A percentile compares a stretch with the other conserved stretches of the same genome.
These are phyloP conservation scores for Syngnathus acus DNA, from an alignment of 2,797 vertebrate genomes.

Conservation along the genomic window DNA sequence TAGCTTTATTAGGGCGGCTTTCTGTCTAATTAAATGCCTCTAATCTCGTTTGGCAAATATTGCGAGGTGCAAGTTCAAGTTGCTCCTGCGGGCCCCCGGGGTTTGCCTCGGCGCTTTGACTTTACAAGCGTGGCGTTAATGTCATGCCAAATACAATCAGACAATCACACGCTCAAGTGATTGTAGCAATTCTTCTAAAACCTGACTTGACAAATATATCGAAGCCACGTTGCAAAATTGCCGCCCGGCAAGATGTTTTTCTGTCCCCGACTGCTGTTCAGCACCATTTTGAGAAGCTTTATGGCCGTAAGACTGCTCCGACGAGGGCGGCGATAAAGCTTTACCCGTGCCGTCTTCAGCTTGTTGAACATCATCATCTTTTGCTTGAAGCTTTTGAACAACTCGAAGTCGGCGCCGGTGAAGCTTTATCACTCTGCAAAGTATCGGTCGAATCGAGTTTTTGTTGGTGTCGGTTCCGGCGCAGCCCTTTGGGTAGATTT, in stretches of 20 bases:
- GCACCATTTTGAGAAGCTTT: slow-evolving; percentile 1
- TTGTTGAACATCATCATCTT: slow-evolving; percentile 1
- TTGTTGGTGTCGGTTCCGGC: background rate
- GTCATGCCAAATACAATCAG: slow-evolving; percentile 6
- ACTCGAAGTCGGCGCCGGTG: too few relatives aligned
- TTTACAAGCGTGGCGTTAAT: slow-evolving; percentile 9
- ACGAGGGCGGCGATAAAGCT: background rate
- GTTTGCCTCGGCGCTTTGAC: slow-evolving; percentile 18
- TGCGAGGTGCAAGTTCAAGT: slow-evolving; percentile 57
- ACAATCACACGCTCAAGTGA: slow-evolving; percentile 18
- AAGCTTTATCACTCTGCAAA: background rate
- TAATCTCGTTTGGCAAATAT: slow-evolving; percentile 68
- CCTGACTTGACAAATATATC: background rate
- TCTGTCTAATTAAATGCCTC: slow-evolving; percentile 65
- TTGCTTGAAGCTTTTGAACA: background rate
- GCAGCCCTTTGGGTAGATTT: background rate
- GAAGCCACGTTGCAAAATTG: background rate
- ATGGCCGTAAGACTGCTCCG: background rate
- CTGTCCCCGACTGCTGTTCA: background rate
- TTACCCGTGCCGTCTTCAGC: background rate
- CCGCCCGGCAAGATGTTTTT: background rate
- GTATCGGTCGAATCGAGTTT: background rate
- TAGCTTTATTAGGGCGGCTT: slow-evolving; percentile 59
- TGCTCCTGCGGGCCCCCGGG: slow-evolving; percentile 38
- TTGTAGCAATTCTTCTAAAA: background rate